These are phyloP conservation scores for Unio delphinus DNA, from an alignment of 2,888 invertebrate species.

Conservation along the genomic window DNA sequence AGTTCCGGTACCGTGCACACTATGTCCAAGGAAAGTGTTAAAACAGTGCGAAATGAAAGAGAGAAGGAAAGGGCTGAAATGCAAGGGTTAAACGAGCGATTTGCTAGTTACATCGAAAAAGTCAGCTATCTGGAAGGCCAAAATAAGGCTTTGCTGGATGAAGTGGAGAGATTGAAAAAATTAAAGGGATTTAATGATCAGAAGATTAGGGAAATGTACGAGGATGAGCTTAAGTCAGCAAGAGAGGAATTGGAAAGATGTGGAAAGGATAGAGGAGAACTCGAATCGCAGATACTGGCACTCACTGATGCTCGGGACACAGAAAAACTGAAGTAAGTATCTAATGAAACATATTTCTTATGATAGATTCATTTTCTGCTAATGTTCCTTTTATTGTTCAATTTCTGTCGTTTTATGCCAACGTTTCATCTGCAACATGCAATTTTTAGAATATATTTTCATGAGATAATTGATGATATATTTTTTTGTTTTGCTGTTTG, in stretches of 20 bases:
- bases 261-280: conserved; percentile 71
- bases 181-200: conserved; percentile 60
- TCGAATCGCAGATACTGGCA: conserved; percentile 71
- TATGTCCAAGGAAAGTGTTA: conserved; percentile 65
- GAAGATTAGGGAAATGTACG: conserved; percentile 70
- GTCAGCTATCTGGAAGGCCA: conserved; percentile 69
- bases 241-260: conserved; percentile 71
- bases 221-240: conserved; percentile 72
- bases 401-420: no score
- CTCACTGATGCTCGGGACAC: conserved; percentile 71
- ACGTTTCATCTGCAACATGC: no score
- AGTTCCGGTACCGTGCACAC: conserved; percentile 37
- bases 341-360: no score
- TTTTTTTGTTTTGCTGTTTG: no score
- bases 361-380: no score
- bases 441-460: conserved; percentile 1
- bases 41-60: conserved; percentile 69
- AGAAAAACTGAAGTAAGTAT: conserved; percentile 45
- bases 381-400: no score
- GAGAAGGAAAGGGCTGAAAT: conserved; percentile 74
- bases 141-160: conserved; percentile 63
- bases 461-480: not conserved
- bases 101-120: conserved; percentile 74
- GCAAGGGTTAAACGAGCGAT: conserved; percentile 73
- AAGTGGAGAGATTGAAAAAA: conserved; percentile 60